These are phyloP conservation scores for Eumacrocentrus americanus DNA, from an alignment of 2,888 invertebrate genomes.

Conservation along the genomic window DNA sequence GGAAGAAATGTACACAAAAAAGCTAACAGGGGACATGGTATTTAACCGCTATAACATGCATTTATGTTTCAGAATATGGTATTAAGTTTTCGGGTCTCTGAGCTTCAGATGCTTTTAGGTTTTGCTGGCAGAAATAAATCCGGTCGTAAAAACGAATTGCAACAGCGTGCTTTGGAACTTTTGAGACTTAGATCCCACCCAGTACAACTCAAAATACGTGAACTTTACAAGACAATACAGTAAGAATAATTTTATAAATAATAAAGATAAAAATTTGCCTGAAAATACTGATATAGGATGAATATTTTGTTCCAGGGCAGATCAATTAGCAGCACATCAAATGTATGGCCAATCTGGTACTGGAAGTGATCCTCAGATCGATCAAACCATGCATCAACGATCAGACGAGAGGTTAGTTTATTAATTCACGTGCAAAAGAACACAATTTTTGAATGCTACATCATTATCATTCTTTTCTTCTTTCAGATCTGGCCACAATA, in stretches of 20 bases:
- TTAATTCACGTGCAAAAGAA: not conserved
- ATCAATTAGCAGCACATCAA: conserved; percentile 56
- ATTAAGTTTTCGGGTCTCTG: conserved; percentile 80
- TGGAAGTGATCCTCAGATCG: conserved; percentile 52
- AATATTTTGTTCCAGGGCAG: conserved; percentile 47
- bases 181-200: conserved; percentile 70
- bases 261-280: not conserved
- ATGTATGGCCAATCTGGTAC: conserved; percentile 54
- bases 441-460: no score
- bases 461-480: not conserved
- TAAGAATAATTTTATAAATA: conserved; percentile 54
- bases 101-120: conserved; percentile 81
- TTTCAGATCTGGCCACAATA: conserved; percentile 49
- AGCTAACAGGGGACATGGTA: not conserved
- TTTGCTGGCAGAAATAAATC: conserved; percentile 80
- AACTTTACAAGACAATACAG: conserved; percentile 73
- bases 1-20: not conserved
- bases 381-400: conserved; percentile 57
- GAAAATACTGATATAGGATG: not conserved
- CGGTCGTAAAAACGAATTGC: conserved; percentile 81
- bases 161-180: conserved; percentile 75
- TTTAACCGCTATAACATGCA: conserved; percentile 5
- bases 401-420: conserved; percentile 49
- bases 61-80: conserved; percentile 61
- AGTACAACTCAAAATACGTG: conserved; percentile 70